Conservation (phyloP, 2,797 vertebrate species). For the Scolopax bukidnonensis region DNA sequence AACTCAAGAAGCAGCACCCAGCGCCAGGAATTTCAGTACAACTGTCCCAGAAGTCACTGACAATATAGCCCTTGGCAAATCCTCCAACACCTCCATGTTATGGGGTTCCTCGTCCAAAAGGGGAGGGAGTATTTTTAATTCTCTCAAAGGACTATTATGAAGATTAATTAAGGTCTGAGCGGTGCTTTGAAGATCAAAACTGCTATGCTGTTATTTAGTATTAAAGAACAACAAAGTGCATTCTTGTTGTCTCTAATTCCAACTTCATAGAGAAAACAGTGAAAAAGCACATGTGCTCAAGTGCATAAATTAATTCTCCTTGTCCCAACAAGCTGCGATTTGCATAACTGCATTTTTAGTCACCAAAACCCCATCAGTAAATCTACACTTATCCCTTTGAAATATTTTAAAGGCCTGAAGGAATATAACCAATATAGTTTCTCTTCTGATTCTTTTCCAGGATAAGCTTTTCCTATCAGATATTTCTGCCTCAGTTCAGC, state of each 20-base stretch:
- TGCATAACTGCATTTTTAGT: slow-evolving; percentile 36
- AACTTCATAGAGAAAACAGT: slow-evolving; percentile 23
- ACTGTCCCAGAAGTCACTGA: neutral
- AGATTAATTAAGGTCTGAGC: slow-evolving; percentile 64
- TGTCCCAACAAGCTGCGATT: slow-evolving; percentile 38
- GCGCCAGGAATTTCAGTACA: neutral
- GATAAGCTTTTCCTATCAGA: slow-evolving; percentile 51
- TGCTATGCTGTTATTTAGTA: slow-evolving; percentile 56
- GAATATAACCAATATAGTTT: neutral
- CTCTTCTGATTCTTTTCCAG: slow-evolving; percentile 50
- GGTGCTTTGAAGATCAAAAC: slow-evolving; percentile 65
- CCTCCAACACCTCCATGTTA: neutral
- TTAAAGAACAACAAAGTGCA: slow-evolving; percentile 62
- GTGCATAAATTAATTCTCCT: neutral
- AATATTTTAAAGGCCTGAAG: slow-evolving; percentile 43
- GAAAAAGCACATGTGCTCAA: slow-evolving; percentile 15
- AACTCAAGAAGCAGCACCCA: neutral
- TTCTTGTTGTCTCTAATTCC: slow-evolving; percentile 43
- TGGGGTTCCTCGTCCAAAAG: slow-evolving; percentile 1
- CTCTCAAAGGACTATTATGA: slow-evolving; percentile 37
- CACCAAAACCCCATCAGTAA: slow-evolving; percentile 11
- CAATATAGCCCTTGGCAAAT: neutral
- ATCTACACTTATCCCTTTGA: slow-evolving; percentile 37
- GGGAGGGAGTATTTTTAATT: neutral
- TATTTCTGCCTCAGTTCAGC: neutral